Evolutionary conservation across 2,888 invertebrate species (phyloP).

Genomic region (Tupiocoris notatus): DNA sequence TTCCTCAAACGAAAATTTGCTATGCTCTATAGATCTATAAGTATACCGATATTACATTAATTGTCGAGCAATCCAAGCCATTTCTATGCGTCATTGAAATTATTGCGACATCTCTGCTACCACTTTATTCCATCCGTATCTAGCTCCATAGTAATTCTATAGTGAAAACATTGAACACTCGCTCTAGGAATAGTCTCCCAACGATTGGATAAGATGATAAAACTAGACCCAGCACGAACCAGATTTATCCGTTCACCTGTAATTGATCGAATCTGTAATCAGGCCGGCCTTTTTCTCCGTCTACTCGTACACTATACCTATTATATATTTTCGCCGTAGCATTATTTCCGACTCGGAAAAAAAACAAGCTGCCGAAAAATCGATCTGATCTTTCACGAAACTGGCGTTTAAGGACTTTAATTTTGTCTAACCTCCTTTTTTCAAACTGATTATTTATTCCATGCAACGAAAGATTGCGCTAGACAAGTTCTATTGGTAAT

Average conservation of each 20-base stretch:
- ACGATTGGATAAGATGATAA: not conserved
- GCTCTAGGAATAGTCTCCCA: not conserved
- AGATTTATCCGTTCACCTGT: not conserved
- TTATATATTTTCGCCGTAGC: not conserved
- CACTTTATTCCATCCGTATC: too few species aligned
- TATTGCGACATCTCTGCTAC: too few species aligned
- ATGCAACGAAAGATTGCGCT: slow-evolving; percentile 21
- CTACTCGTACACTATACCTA: not conserved
- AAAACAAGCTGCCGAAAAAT: not conserved
- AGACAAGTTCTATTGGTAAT: not conserved
- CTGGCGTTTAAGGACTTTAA: not conserved
- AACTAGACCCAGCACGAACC: not conserved
- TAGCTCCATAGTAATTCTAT: too few species aligned
- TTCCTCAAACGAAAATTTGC: too few species aligned
- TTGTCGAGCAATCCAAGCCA: too few species aligned
- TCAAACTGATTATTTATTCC: slow-evolving; percentile 25
- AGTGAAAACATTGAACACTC: not conserved
- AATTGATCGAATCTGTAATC: not conserved
- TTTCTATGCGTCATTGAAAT: too few species aligned
- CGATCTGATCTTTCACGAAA: not conserved
- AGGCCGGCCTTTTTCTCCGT: not conserved
- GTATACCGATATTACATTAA: too few species aligned
- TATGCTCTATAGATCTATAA: too few species aligned
- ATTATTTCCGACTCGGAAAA: not conserved
- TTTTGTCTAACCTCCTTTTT: not conserved